Percentiles rank a stretch among this genome's conserved stretches.
Conservation (phyloP, 1,140 invertebrate genomes). For the Mercenaria mercenaria region DNA sequence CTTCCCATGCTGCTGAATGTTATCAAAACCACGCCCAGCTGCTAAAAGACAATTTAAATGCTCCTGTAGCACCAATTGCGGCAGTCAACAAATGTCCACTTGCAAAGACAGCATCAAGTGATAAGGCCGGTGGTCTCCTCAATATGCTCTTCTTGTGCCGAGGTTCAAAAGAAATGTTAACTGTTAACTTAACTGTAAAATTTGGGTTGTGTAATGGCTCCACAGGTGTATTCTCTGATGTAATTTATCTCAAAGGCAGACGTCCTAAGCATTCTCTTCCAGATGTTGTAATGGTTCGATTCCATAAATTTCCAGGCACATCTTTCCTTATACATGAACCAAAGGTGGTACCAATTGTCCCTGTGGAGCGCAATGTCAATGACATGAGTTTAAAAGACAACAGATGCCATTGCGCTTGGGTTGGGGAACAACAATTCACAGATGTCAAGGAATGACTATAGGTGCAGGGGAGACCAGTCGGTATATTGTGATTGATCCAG, state of each 20-base stretch:
- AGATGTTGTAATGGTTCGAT: constrained; percentile 63
- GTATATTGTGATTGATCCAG: constrained; percentile 70
- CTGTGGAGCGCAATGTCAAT: constrained; percentile 55
- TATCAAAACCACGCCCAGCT: constrained; percentile 15
- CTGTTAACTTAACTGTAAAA: constrained; percentile 54
- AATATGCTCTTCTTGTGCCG: constrained; percentile 26
- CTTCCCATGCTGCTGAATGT: constrained; percentile 37
- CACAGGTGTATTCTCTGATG: constrained; percentile 51
- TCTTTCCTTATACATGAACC: too few relatives aligned
- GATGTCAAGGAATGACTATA: constrained; percentile 73
- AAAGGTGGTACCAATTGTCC: constrained; percentile 54
- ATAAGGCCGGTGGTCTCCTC: constrained; percentile 30
- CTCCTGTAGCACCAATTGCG: constrained; percentile 54
- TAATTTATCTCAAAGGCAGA: constrained; percentile 40
- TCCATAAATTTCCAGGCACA: constrained; percentile 58
- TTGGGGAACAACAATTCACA: constrained; percentile 69
- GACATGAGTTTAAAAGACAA: constrained; percentile 49
- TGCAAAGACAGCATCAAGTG: not conserved
- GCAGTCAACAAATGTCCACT: constrained; percentile 18
- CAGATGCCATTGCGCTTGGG: constrained; percentile 68
- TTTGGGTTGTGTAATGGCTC: constrained; percentile 68
- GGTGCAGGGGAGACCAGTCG: constrained; percentile 51
- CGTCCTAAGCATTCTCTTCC: constrained; percentile 10
- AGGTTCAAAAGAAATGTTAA: constrained; percentile 63
- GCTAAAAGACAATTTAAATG: constrained; percentile 41